Percentiles rank a stretch among this genome's conserved stretches.
phyloP scores from a whole-genome alignment of 2,113 vertebrate genomes.

The Chaetura pelagica region DNA sequence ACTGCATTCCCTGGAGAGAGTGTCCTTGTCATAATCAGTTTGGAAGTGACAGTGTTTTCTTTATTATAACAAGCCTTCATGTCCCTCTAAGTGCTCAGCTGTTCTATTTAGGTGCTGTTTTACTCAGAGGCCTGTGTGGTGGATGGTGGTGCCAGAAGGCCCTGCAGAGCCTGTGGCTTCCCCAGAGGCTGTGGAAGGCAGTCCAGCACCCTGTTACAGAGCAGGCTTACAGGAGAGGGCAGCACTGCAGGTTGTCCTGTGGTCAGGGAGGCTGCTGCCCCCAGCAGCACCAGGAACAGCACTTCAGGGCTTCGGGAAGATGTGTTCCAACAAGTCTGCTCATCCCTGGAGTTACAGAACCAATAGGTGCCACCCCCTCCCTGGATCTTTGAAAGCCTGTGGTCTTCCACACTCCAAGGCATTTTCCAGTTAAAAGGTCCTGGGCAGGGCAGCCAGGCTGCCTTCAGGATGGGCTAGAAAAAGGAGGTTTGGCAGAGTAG shows the following conservation, averaged over 20 bases:
- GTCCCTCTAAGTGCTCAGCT: neutral
- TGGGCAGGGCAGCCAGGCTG: neutral
- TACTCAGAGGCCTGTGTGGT: neutral
- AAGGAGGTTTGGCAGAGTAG: neutral
- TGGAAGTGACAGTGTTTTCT: neutral
- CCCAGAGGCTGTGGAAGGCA: neutral
- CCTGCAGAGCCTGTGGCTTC: neutral
- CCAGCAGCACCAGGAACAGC: neutral
- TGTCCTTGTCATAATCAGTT: neutral
- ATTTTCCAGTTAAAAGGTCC: neutral
- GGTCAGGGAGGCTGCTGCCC: neutral
- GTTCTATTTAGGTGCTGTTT: neutral
- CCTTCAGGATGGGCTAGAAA: neutral
- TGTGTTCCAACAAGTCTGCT: neutral
- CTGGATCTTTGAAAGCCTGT: neutral
- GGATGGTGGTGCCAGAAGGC: neutral
- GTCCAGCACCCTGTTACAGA: neutral
- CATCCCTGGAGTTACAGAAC: neutral
- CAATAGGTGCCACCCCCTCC: too few relatives aligned
- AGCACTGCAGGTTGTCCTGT: neutral
- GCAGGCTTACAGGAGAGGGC: too few relatives aligned
- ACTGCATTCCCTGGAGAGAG: neutral
- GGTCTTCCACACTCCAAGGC: neutral
- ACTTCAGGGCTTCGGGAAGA: neutral
- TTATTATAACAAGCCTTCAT: fast-evolving